phyloP scores from a whole-genome alignment of 2,888 invertebrate genomes.

The Eutolmus rufibarbis region DNA sequence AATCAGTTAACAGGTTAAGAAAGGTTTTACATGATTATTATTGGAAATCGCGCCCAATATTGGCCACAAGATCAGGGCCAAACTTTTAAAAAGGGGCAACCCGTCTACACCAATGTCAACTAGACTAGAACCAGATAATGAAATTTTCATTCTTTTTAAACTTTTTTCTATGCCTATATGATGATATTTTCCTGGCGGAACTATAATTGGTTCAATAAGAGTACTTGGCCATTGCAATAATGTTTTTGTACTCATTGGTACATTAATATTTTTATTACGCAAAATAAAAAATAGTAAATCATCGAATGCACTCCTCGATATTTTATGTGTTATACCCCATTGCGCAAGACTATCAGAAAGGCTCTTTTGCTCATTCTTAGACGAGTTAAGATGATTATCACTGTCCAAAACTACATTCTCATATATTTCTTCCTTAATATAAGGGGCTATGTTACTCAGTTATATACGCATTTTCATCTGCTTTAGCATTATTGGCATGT shows the following conservation, averaged over 20 bases:
- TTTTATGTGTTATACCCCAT: neutral
- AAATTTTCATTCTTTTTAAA: neutral
- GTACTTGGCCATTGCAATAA: neutral
- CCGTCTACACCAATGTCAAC: constrained; percentile 18
- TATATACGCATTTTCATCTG: neutral
- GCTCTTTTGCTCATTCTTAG: too few relatives aligned
- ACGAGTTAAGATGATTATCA: too few relatives aligned
- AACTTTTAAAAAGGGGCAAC: constrained; percentile 23
- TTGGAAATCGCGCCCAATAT: constrained; percentile 28
- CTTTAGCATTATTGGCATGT: neutral
- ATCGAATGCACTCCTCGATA: neutral
- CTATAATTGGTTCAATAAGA: neutral
- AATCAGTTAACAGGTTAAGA: too few relatives aligned
- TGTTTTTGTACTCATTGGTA: neutral
- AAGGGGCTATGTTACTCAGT: neutral
- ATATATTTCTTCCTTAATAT: neutral
- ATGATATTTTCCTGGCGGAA: neutral
- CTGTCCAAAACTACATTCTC: too few relatives aligned
- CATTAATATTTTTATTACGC: neutral
- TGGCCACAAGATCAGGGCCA: constrained; percentile 16
- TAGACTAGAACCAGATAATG: neutral
- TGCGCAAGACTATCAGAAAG: neutral
- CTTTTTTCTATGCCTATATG: neutral
- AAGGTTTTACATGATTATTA: neutral
- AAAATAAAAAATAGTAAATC: neutral